Base-by-base conservation (phyloP, 2,888 invertebrate species). In the Aleiodes leptofemur region DNA sequence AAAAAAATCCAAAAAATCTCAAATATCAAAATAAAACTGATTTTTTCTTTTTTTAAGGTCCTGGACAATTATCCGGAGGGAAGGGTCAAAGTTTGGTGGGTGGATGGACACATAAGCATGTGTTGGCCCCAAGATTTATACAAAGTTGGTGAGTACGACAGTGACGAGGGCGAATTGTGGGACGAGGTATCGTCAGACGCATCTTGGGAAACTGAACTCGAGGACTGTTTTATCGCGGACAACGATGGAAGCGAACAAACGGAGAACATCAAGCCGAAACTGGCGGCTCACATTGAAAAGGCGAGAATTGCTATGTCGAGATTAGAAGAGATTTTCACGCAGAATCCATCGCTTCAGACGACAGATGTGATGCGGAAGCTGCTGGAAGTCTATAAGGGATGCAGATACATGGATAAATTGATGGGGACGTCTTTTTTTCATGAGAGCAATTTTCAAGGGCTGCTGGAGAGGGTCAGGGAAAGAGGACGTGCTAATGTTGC, bases 41-140 rank as follows among this genome's bases (percentile, higher is more conserved):
- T 23, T 23, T 23, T 23, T 23, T 23, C 23, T 23, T 23, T 23
- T 23, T 23, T 23, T 23, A 23, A 23, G 23, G 23, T 23, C 1
- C 86, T 96, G 80, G 97, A 97, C 88, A 96, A 97, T 87, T 96
- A 94, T 90, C 95, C 96, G 4, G 94, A 96, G 81, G 98, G 93
- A 0, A 92, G 94, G 77, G 95, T 98, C 4, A 94, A 95, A 84
- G 96, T 98, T n/a, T 95, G 96, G 93, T 98, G 98, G 98, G 95
- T 96, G 0, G 95, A 96, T 86, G 95, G 95, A 11, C 94, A 94
- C 78, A 93, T 94, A 7, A 96, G 96, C 80, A 94, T 95, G 92
- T 97, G 96, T 87, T 97, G 96, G 95, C 98, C 98, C 0, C 97
- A 97, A 87, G 96, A 97, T 90, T 91, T 97, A 9, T 97, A 96